These are phyloP conservation scores for Silvanus unidentatus DNA, from an alignment of 2,888 invertebrate species.

Conservation along the genomic window DNA sequence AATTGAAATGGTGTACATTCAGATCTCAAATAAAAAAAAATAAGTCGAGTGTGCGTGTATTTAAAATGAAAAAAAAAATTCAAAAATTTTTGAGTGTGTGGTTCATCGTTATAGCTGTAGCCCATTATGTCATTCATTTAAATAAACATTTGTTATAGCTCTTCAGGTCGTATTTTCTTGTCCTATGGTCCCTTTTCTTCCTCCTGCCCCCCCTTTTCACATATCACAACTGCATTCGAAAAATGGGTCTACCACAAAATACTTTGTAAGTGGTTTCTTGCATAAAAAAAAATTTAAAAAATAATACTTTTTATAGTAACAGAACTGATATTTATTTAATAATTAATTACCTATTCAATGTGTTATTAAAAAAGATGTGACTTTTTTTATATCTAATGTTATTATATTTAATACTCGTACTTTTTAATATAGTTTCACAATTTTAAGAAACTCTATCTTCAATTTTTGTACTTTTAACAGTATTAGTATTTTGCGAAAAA, in stretches of 20 bases:
- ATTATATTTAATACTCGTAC: slow-evolving; percentile 32
- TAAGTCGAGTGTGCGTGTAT: slow-evolving; percentile 39
- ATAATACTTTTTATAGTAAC: slow-evolving; percentile 33
- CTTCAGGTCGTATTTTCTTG: slow-evolving; percentile 41
- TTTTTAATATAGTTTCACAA: slow-evolving; percentile 39
- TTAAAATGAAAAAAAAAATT: slow-evolving; percentile 23
- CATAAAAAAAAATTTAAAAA: slow-evolving; percentile 24
- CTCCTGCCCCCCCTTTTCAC: slow-evolving; percentile 24
- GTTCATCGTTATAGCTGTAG: slow-evolving; percentile 43
- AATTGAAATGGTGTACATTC: too few relatives aligned
- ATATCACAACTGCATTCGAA: slow-evolving; percentile 36
- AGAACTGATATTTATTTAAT: slow-evolving; percentile 35
- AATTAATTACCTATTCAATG: slow-evolving; percentile 28
- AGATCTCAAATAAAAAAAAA: slow-evolving; percentile 31
- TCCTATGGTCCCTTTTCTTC: slow-evolving; percentile 24
- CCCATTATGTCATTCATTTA: slow-evolving; percentile 41
- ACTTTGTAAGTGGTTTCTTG: slow-evolving; percentile 27
- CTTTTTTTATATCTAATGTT: slow-evolving; percentile 37
- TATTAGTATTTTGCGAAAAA: slow-evolving; percentile 42
- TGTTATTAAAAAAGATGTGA: slow-evolving; percentile 30
- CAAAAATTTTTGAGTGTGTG: slow-evolving; percentile 11
- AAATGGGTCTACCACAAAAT: slow-evolving; percentile 26
- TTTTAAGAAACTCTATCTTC: slow-evolving; percentile 36
- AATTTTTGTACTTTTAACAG: slow-evolving; percentile 46
- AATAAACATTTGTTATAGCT: slow-evolving; percentile 46